phyloP scores from a whole-genome alignment of 2,113 vertebrate species.

The Zosterops pallidus region DNA sequence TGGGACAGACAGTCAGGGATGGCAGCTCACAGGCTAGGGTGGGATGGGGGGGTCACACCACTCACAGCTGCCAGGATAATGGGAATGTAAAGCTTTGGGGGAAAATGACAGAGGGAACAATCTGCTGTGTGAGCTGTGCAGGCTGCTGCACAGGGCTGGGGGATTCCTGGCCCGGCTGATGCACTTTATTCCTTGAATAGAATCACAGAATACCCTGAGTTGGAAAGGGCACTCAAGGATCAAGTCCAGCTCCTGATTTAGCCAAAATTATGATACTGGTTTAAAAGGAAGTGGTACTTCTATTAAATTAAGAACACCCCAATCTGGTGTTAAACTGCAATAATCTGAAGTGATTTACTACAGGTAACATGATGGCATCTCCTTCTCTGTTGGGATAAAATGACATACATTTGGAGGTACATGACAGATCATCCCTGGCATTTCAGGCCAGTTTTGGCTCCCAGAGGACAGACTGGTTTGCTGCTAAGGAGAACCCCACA shows the following conservation, averaged over 20 bases:
- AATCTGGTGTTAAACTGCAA: neutral
- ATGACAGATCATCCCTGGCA: accelerated
- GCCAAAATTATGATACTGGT: neutral
- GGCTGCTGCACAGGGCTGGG: neutral
- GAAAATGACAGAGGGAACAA: neutral
- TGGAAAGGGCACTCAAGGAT: neutral
- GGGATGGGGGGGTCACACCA: accelerated
- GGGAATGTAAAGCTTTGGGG: neutral
- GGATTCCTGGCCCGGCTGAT: neutral
- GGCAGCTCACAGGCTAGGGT: neutral
- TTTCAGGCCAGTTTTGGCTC: neutral
- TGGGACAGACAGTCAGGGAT: neutral
- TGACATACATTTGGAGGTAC: neutral
- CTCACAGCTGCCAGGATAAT: neutral
- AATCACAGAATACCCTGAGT: neutral
- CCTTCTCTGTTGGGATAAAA: neutral
- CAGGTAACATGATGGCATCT: accelerated
- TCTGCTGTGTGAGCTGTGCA: neutral
- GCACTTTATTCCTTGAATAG: neutral
- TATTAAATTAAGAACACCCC: neutral
- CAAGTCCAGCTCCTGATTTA: neutral
- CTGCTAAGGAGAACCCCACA: neutral
- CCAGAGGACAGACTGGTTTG: neutral
- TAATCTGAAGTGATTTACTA: neutral
- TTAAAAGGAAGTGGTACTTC: neutral